Conservation (phyloP, 2,888 invertebrate genomes). For the Orchestes rusci region DNA sequence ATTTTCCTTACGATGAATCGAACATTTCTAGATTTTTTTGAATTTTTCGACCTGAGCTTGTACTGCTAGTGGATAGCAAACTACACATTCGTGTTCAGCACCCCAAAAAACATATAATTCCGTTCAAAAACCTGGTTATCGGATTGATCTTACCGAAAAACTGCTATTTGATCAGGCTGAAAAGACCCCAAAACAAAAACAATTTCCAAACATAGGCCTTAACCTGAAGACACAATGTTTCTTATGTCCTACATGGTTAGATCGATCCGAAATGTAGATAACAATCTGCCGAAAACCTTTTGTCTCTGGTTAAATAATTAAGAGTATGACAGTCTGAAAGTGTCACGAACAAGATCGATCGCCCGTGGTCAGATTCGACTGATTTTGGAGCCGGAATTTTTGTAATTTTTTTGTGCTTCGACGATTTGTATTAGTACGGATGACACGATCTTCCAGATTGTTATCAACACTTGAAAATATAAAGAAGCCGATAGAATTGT, state of each 20-base stretch:
- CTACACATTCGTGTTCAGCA: too few species aligned
- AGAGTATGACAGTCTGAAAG: slow-evolving; percentile 34
- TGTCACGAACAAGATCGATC: slow-evolving; percentile 32
- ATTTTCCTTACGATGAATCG: too few species aligned
- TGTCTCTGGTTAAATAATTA: slow-evolving; percentile 29
- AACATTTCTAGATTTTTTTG: too few species aligned
- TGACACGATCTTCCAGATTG: slow-evolving; percentile 7
- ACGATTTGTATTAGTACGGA: slow-evolving; percentile 9
- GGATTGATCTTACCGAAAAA: too few species aligned
- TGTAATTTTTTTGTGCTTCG: slow-evolving; percentile 20
- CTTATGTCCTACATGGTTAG: slow-evolving; percentile 30
- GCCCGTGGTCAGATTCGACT: slow-evolving; percentile 14
- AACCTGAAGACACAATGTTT: slow-evolving; percentile 25
- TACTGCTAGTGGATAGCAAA: too few species aligned
- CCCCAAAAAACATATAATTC: too few species aligned
- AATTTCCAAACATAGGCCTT: slow-evolving; percentile 6
- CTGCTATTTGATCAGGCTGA: too few species aligned
- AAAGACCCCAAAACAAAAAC: too few species aligned
- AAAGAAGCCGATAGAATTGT: too few species aligned
- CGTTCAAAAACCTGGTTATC: too few species aligned
- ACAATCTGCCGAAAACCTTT: slow-evolving; percentile 24
- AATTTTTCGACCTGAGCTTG: too few species aligned
- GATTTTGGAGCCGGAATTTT: slow-evolving; percentile 9
- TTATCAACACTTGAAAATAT: slow-evolving; percentile 10
- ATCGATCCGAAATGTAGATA: slow-evolving; percentile 15